phyloP scores from a whole-genome alignment of 2,113 vertebrate genomes.

The Cairina moschata region DNA sequence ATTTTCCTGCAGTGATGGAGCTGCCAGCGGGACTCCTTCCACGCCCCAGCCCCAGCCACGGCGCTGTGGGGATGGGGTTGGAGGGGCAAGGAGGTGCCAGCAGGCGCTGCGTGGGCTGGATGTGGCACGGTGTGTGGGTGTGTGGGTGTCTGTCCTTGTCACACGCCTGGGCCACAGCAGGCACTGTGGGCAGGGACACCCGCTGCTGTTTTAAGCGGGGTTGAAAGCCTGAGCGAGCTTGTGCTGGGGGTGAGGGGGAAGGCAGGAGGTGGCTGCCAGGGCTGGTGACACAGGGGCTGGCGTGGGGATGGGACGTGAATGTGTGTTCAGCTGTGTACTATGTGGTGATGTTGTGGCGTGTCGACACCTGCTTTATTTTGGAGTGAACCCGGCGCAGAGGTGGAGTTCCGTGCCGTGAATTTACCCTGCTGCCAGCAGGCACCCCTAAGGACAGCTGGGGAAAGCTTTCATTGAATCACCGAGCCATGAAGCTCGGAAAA shows the following conservation, averaged over 20 bases:
- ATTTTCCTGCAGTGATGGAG: background rate
- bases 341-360: background rate
- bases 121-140: too few species aligned
- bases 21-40: background rate
- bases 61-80: background rate
- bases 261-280: background rate
- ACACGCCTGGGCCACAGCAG: background rate
- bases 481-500: too few species aligned
- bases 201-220: background rate
- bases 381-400: fast-evolving
- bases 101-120: background rate
- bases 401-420: background rate
- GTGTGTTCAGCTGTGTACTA: too few species aligned
- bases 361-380: background rate
- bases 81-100: background rate
- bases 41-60: background rate
- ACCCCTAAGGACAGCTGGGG: background rate
- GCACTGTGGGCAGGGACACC: background rate
- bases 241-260: background rate
- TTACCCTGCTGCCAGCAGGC: background rate
- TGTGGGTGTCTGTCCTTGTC: background rate
- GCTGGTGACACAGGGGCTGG: background rate
- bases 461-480: background rate
- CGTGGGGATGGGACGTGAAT: too few species aligned
- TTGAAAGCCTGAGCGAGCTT: background rate